Percentiles rank a stretch among this genome's conserved stretches.
These are phyloP conservation scores for Ramphastos sulfuratus DNA, from an alignment of 2,113 vertebrate genomes.

Conservation along the genomic window DNA sequence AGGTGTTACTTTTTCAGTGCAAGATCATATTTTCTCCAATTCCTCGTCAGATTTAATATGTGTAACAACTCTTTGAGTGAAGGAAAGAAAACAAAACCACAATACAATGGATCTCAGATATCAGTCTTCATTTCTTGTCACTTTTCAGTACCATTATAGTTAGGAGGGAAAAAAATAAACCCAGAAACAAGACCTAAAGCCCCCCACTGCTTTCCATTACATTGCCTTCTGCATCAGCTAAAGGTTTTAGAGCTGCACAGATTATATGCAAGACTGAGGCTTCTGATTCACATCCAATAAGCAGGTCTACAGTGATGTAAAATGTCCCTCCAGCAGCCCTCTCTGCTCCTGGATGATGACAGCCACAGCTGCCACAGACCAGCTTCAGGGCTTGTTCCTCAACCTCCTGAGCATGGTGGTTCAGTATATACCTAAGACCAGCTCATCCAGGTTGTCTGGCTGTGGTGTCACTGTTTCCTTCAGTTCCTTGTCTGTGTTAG, in stretches of 20 bases:
- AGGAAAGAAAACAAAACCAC: background rate
- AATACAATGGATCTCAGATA: background rate
- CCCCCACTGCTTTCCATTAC: background rate
- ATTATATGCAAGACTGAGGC: background rate
- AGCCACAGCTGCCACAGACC: background rate
- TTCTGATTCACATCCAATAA: background rate
- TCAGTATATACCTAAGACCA: background rate
- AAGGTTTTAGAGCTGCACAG: background rate
- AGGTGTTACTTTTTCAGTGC: background rate
- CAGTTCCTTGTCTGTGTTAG: background rate
- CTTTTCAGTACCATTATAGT: background rate
- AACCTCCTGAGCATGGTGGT: rapidly evolving
- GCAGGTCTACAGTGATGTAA: background rate
- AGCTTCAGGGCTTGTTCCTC: background rate
- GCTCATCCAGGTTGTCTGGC: background rate
- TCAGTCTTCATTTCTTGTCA: background rate
- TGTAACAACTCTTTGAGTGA: background rate
- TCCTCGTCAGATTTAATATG: background rate
- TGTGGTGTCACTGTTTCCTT: background rate
- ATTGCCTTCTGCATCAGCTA: background rate
- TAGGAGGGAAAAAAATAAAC: background rate
- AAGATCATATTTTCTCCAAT: background rate
- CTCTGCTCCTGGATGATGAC: background rate
- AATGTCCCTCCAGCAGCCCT: background rate
- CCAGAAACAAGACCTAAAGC: background rate